These are phyloP conservation scores for Mimachlamys varia DNA, from an alignment of 2,888 invertebrate genomes.

Conservation along the genomic window DNA sequence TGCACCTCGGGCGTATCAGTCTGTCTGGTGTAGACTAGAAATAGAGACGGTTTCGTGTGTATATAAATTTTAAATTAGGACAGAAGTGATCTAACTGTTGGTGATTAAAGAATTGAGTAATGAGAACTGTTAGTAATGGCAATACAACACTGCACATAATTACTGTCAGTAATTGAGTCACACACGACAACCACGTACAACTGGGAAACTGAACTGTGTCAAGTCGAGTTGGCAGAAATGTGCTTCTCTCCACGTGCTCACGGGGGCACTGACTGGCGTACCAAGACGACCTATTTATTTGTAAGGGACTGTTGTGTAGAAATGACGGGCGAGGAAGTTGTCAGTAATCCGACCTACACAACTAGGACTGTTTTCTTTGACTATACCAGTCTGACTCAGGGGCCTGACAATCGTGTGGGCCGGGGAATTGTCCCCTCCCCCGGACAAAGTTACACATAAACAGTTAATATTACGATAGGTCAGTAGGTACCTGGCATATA, in stretches of 20 bases:
- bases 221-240: neutral
- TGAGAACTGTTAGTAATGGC: neutral
- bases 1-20: neutral
- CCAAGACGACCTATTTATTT: neutral
- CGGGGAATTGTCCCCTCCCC: neutral
- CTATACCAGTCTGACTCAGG: neutral
- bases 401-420: neutral
- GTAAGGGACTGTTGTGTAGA: neutral
- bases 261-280: neutral
- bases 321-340: neutral
- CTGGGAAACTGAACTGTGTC: neutral
- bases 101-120: neutral
- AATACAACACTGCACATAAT: neutral
- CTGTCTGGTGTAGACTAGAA: neutral
- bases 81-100: neutral
- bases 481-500: neutral
- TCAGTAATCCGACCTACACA: neutral
- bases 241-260: neutral
- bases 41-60: neutral
- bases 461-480: neutral
- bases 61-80: slow-evolving; percentile 7
- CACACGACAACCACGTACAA: neutral
- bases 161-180: neutral
- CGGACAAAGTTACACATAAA: neutral
- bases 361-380: neutral